Evolutionary conservation across 2,113 vertebrate species (phyloP).

Genomic region (Scomber colias): DNA sequence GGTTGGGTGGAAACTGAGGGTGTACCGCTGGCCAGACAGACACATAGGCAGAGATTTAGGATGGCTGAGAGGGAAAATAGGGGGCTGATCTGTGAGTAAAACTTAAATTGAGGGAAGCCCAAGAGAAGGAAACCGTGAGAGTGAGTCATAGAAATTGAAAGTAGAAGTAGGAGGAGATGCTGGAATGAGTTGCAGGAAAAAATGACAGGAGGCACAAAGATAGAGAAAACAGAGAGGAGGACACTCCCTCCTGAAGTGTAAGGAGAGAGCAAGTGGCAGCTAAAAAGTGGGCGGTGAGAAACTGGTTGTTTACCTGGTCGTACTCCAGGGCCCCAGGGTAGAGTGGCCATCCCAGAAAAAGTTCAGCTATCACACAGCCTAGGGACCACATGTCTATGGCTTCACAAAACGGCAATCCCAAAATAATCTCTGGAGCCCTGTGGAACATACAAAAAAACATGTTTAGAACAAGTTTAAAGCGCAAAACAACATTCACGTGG

Average conservation of each 20-base stretch:
- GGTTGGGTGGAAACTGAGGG: conserved; percentile 27
- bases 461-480: neutral
- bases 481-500: neutral
- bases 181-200: conserved; percentile 29
- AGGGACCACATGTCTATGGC: conserved; percentile 99
- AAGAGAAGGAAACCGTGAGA: conserved; percentile 32
- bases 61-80: neutral
- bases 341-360: conserved; percentile 99
- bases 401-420: conserved; percentile 99
- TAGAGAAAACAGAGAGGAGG: neutral
- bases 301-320: conserved; percentile 92
- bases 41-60: neutral
- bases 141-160: conserved; percentile 30
- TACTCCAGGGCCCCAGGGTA: conserved; percentile 99
- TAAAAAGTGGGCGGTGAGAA: neutral
- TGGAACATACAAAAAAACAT: conserved; percentile 64
- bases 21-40: conserved; percentile 10
- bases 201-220: neutral
- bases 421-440: conserved; percentile 99
- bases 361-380: conserved; percentile 98
- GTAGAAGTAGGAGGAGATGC: neutral
- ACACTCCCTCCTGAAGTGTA: neutral
- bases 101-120: conserved; percentile 20
- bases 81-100: neutral
- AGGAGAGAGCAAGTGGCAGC: neutral